A percentile compares a stretch with the other conserved stretches of the same genome.
These are phyloP conservation scores for Drosophila aff. DNA, from an alignment of 1,140 invertebrate species.

Conservation along the genomic window DNA sequence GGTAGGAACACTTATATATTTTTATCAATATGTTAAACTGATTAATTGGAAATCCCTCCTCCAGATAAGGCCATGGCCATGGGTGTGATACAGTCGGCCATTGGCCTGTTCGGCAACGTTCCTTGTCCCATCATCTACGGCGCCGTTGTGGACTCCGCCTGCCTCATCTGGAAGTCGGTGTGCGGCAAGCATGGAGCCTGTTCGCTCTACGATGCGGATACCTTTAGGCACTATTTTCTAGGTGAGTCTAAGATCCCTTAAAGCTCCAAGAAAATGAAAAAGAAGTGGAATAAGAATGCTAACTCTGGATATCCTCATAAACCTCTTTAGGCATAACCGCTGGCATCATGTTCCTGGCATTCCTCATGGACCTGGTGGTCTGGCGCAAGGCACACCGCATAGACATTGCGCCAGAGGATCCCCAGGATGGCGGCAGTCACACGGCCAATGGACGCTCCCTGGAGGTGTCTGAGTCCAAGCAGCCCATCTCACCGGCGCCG, in stretches of 20 bases:
- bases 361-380: conserved; percentile 92
- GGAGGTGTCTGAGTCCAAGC: conserved; percentile 72
- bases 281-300: not conserved
- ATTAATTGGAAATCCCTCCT: not conserved
- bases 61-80: conserved; percentile 96
- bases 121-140: conserved; percentile 97
- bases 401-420: conserved; percentile 86
- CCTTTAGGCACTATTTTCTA: conserved; percentile 93
- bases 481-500: conserved; percentile 61
- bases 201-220: conserved; percentile 93
- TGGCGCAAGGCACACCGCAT: conserved; percentile 93
- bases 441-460: conserved; percentile 46
- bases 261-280: not conserved
- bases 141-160: conserved; percentile 95
- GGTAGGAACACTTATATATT: conserved; percentile 65
- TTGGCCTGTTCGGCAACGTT: conserved; percentile 96
- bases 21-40: not conserved
- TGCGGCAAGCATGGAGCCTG: conserved; percentile 93
- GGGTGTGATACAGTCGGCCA: conserved; percentile 96
- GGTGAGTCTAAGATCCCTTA: conserved; percentile 86
- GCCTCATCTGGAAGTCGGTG: conserved; percentile 93
- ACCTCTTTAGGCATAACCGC: conserved; percentile 90
- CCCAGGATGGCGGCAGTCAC: conserved; percentile 44
- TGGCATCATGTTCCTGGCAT: conserved; percentile 92
- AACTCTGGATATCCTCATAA: not conserved